Conservation (phyloP, 2,797 vertebrate genomes). For the Rhinatrema bivittatum region DNA sequence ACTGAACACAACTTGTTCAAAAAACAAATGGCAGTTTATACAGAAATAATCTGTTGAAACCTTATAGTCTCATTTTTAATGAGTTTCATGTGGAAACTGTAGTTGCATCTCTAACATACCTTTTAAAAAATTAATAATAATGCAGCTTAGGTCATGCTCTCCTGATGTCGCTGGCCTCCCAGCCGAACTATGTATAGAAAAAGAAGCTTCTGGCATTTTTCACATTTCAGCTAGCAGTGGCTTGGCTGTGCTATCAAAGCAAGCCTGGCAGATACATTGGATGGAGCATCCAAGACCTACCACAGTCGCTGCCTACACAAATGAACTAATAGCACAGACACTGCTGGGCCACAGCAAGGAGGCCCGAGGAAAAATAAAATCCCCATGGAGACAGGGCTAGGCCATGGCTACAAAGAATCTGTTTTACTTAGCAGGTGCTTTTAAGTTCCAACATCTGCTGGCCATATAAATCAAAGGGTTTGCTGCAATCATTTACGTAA, state of each 20-base stretch:
- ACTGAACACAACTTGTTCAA: neutral
- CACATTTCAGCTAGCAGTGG: conserved; percentile 48
- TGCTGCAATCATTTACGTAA: conserved; percentile 46
- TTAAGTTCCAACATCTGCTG: conserved; percentile 59
- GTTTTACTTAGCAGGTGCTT: conserved; percentile 68
- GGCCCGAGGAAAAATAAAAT: conserved; percentile 44
- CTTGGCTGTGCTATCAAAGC: conserved; percentile 63
- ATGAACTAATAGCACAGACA: conserved; percentile 44
- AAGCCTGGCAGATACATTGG: conserved; percentile 33
- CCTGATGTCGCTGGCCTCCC: conserved; percentile 26
- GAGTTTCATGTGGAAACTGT: conserved; percentile 6
- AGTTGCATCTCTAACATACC: conserved; percentile 7
- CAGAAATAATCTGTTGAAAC: rapidly evolving
- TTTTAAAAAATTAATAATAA: too few species aligned
- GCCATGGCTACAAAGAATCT: conserved; percentile 41
- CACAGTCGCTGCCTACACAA: conserved; percentile 46
- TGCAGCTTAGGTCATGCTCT: conserved; percentile 22
- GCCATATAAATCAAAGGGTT: conserved; percentile 57
- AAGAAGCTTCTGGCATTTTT: conserved; percentile 51
- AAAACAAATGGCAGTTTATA: neutral
- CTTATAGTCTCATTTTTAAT: neutral
- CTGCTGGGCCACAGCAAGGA: conserved; percentile 45
- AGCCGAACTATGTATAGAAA: conserved; percentile 38
- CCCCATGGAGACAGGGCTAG: conserved; percentile 28
- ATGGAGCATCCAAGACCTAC: conserved; percentile 54